A percentile compares a stretch with the other conserved stretches of the same genome.
Evolutionary conservation across 2,797 vertebrate species (phyloP).

Genomic region (Uromys caudimaculatus): DNA sequence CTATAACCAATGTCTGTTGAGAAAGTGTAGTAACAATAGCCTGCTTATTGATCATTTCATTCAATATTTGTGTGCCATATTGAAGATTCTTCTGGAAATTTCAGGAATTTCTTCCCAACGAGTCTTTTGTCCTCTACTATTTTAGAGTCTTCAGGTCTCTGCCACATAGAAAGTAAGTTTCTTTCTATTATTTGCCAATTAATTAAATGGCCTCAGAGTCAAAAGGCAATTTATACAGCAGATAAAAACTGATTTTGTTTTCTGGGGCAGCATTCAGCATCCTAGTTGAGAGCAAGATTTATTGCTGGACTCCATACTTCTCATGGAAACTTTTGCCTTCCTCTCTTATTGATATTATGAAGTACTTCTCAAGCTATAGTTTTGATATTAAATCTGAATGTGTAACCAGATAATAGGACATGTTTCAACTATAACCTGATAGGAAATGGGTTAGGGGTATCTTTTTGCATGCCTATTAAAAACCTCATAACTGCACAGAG

Average conservation of each 20-base stretch:
- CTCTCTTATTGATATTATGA: background rate
- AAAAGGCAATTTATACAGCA: background rate
- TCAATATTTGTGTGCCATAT: conserved; percentile 35
- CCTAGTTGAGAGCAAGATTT: conserved; percentile 27
- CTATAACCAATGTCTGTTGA: conserved; percentile 60
- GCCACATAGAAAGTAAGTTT: background rate
- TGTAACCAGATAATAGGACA: background rate
- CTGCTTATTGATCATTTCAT: background rate
- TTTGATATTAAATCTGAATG: background rate
- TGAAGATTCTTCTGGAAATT: conserved; percentile 53
- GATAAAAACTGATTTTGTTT: conserved; percentile 14
- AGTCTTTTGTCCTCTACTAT: conserved; percentile 35
- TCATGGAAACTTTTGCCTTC: background rate
- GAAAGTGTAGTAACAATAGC: conserved; percentile 49
- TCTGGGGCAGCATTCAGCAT: background rate
- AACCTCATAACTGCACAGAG: background rate
- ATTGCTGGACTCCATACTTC: background rate
- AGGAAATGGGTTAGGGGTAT: background rate
- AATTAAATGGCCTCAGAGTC: conserved; percentile 32
- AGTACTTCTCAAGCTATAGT: background rate
- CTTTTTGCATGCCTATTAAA: background rate
- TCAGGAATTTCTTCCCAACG: background rate
- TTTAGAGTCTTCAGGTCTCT: background rate
- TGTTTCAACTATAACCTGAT: background rate
- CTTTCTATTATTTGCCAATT: conserved; percentile 31